phyloP scores from a whole-genome alignment of 2,113 vertebrate genomes.

The Dasyurus viverrinus region DNA sequence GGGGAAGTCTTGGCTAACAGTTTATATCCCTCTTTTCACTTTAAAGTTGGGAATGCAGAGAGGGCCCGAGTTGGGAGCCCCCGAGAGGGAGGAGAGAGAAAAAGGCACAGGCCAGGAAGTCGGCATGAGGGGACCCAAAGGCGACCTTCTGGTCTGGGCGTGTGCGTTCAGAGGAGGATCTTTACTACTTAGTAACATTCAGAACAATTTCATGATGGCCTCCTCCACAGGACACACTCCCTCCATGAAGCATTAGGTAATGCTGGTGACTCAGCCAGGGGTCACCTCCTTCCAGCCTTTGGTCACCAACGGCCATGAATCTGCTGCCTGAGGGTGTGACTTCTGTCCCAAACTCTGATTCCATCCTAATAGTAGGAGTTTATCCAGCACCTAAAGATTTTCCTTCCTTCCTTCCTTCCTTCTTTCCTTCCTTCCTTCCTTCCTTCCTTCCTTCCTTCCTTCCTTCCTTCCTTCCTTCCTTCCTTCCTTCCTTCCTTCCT shows the following conservation, averaged over 20 bases:
- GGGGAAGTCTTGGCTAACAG: not conserved
- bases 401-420: too few species aligned
- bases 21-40: not conserved
- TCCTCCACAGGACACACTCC: not conserved
- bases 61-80: too few species aligned
- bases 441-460: too few species aligned
- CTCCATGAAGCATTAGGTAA: not conserved
- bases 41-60: too few species aligned
- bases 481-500: too few species aligned
- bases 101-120: too few species aligned
- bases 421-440: too few species aligned
- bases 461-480: too few species aligned
- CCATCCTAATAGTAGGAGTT: not conserved
- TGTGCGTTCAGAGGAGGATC: not conserved
- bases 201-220: not conserved
- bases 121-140: not conserved
- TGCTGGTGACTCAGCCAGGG: not conserved
- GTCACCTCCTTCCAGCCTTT: not conserved
- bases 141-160: not conserved
- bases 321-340: not conserved
- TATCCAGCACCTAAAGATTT: not conserved
- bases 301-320: not conserved
- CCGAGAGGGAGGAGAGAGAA: not conserved
- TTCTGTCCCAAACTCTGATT: not conserved
- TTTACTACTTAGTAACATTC: not conserved